Conservation (phyloP, 2,888 invertebrate species). For the Bursaphelenchus okinawaensis region DNA sequence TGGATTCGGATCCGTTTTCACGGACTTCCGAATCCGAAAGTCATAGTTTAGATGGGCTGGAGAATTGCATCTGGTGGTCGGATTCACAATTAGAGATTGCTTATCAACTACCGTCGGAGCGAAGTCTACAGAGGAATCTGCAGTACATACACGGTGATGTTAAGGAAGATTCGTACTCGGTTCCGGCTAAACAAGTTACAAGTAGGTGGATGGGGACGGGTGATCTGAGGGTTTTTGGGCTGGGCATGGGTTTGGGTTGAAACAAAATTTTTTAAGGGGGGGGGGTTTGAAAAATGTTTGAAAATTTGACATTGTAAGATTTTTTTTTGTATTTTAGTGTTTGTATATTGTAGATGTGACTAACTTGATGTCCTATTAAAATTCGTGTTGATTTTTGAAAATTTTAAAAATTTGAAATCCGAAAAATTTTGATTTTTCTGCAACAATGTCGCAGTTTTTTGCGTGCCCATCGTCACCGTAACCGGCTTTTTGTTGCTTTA, state of each 20-base stretch:
- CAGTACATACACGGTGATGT: neutral
- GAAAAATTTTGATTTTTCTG: no score
- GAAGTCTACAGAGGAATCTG: conserved; percentile 11
- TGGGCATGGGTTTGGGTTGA: neutral
- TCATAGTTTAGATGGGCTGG: conserved; percentile 41
- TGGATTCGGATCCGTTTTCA: conserved; percentile 2
- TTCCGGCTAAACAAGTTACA: neutral
- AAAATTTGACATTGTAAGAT: neutral
- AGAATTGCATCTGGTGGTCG: conserved; percentile 46
- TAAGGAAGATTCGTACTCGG: neutral
- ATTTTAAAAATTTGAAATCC: no score
- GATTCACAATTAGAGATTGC: conserved; percentile 70
- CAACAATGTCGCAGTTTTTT: no score
- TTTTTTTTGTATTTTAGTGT: no score
- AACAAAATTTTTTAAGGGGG: neutral
- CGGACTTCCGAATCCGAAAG: neutral
- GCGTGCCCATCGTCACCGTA: no score
- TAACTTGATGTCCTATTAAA: no score
- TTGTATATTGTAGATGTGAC: no score
- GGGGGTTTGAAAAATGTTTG: neutral
- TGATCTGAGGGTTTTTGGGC: neutral
- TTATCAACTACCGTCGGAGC: conserved; percentile 74
- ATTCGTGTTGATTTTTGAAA: no score
- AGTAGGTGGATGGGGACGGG: neutral
- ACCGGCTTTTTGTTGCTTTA: no score